phyloP scores from a whole-genome alignment of 2,797 vertebrate species.

The Cynodonichthys magdalenae region DNA sequence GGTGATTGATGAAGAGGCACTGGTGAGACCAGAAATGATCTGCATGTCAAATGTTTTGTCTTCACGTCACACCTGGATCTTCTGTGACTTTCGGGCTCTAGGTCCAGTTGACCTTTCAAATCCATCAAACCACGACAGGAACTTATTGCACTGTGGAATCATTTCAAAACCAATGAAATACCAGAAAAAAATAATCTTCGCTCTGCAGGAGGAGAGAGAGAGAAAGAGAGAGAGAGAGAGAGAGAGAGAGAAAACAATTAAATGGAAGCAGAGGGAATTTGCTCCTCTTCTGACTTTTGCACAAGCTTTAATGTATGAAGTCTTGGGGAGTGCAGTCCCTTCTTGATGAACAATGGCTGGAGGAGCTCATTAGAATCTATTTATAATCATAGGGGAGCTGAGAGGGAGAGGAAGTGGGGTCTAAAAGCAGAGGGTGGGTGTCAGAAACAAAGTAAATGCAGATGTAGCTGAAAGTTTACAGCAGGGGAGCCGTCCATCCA shows the following conservation, averaged over 20 bases:
- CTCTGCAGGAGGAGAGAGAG: conserved; percentile 2
- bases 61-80: conserved; percentile 1
- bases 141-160: conserved; percentile 38
- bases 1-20: not conserved
- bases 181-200: conserved; percentile 43
- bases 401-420: conserved; percentile 22
- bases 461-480: conserved; percentile 45
- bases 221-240: not conserved
- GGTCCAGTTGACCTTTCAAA: conserved; percentile 34
- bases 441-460: conserved; percentile 40
- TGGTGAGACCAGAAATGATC: not conserved
- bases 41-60: not conserved
- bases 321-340: conserved; percentile 53
- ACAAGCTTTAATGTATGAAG: conserved; percentile 59
- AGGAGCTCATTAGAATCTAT: conserved; percentile 82
- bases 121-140: conserved; percentile 33
- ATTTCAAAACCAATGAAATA: conserved; percentile 57
- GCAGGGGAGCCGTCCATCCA: not conserved
- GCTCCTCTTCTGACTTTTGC: conserved; percentile 59
- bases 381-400: conserved; percentile 78
- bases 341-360: conserved; percentile 75
- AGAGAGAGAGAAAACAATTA: conserved; percentile 17
- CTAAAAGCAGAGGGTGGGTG: conserved; percentile 18
- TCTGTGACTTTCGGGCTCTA: conserved; percentile 24
- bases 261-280: conserved; percentile 60